A percentile compares a stretch with the other conserved stretches of the same genome.
Conservation (phyloP, 2,113 vertebrate genomes). For the Calidris pugnax region DNA sequence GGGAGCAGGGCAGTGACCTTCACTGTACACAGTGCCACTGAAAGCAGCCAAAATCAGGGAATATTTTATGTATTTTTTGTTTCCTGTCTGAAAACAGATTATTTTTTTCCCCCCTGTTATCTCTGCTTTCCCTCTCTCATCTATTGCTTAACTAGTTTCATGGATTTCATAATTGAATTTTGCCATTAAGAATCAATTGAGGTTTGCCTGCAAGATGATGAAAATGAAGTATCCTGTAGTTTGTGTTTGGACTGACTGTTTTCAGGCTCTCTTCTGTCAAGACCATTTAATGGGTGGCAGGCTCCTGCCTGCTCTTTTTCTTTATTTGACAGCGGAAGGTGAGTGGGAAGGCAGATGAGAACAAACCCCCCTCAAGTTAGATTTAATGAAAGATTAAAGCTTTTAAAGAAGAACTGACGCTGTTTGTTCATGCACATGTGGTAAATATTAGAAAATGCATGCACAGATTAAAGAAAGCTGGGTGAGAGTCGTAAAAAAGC, state of each 20-base stretch:
- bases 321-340: background rate
- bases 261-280: background rate
- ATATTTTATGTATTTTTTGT: background rate
- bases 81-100: background rate
- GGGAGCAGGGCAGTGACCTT: background rate
- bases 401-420: background rate
- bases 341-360: background rate
- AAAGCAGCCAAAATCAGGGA: background rate
- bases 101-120: accelerated
- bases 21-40: background rate
- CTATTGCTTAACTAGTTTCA: background rate
- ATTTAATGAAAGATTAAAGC: background rate
- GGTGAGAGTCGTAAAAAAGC: background rate
- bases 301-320: background rate
- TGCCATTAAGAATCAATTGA: background rate
- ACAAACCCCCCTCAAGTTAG: background rate
- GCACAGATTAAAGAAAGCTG: background rate
- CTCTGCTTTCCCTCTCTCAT: background rate
- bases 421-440: accelerated
- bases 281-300: background rate
- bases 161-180: background rate
- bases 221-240: background rate
- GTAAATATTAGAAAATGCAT: background rate
- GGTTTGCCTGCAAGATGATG: background rate
- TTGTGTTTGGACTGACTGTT: background rate